Percentiles rank a stretch among this genome's conserved stretches.
Evolutionary conservation across 2,113 vertebrate genomes (phyloP).

Genomic region (Macquaria ambigua): DNA sequence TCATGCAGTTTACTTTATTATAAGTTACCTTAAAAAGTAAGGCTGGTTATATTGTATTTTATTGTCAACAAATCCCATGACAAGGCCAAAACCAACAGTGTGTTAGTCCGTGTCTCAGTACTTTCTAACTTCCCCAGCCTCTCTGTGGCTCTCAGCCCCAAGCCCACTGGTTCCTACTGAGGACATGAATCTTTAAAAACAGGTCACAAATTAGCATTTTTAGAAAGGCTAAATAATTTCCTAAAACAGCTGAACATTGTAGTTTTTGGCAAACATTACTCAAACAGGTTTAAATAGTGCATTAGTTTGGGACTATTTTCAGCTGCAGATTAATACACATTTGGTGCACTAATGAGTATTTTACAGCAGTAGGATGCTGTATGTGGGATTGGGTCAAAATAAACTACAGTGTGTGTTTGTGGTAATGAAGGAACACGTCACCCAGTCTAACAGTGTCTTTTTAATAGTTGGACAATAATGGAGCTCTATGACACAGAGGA

Average conservation of each 20-base stretch:
- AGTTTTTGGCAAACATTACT: neutral
- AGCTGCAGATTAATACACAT: slow-evolving; percentile 1
- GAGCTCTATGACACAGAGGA: neutral
- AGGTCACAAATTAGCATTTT: neutral
- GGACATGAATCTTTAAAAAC: neutral
- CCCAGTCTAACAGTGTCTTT: neutral
- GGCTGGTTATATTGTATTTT: neutral
- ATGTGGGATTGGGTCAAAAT: neutral
- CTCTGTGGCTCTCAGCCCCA: neutral
- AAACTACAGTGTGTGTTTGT: neutral
- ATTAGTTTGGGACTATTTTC: slow-evolving; percentile 7
- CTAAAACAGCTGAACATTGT: neutral
- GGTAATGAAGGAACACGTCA: neutral
- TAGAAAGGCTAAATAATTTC: neutral
- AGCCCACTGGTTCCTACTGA: neutral
- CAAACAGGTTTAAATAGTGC: neutral
- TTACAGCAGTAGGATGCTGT: neutral
- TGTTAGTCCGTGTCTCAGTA: neutral
- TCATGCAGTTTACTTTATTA: neutral
- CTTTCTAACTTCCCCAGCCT: neutral
- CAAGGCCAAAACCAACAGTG: neutral
- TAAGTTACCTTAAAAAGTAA: neutral
- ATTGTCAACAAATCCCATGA: neutral
- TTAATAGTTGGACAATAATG: neutral
- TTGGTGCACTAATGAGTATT: neutral